Conservation (phyloP, 2,113 vertebrate species). For the Myotis davidii region DNA sequence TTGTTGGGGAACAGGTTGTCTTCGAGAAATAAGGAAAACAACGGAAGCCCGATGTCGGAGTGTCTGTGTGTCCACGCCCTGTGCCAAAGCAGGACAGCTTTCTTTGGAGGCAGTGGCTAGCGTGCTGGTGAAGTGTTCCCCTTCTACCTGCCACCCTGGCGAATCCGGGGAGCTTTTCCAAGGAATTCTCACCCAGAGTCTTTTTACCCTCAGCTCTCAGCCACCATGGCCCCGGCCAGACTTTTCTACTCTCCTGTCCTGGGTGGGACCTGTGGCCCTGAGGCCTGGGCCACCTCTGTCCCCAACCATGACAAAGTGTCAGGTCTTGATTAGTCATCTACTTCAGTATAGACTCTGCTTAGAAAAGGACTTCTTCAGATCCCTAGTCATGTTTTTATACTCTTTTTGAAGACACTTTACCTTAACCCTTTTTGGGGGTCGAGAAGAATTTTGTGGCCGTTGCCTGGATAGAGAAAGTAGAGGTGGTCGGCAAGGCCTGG, state of each 20-base stretch:
- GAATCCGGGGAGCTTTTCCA: neutral
- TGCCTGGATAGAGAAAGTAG: neutral
- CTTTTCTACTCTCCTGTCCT: neutral
- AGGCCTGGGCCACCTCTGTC: neutral
- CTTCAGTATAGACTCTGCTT: slow-evolving; percentile 10
- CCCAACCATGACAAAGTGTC: neutral
- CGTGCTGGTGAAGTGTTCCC: neutral
- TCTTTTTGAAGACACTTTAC: neutral
- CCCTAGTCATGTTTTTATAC: neutral
- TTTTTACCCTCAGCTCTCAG: neutral
- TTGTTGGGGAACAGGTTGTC: slow-evolving; percentile 83
- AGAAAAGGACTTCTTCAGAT: slow-evolving; percentile 14
- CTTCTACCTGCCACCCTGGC: neutral
- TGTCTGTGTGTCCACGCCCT: neutral
- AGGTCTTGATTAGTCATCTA: neutral
- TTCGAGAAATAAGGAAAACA: slow-evolving; percentile 83
- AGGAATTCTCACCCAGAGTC: neutral
- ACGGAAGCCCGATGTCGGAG: slow-evolving; percentile 61
- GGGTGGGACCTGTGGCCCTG: neutral
- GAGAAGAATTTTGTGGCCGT: neutral
- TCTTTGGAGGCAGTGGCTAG: slow-evolving; percentile 57
- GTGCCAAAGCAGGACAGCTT: neutral
- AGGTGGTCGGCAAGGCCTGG: neutral
- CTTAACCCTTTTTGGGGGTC: neutral
- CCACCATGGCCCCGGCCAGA: neutral